These are phyloP conservation scores for Procavia capensis DNA, from an alignment of 2,113 vertebrate genomes.

Conservation along the genomic window DNA sequence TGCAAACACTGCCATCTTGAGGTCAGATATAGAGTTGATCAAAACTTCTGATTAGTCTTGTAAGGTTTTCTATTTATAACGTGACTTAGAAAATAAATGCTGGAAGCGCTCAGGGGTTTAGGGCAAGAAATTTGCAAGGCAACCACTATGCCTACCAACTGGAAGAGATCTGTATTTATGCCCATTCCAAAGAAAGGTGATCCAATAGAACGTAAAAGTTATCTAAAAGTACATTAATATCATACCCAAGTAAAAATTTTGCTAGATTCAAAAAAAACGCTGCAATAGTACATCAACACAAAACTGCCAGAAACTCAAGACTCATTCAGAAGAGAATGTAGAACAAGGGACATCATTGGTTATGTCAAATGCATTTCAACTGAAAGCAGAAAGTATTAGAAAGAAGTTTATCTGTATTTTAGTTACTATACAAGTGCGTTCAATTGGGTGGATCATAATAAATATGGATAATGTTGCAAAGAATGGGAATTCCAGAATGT, in stretches of 20 bases:
- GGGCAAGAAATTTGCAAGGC: background rate
- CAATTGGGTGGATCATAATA: background rate
- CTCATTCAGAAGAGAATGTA: too few species aligned
- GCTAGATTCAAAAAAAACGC: background rate
- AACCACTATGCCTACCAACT: background rate
- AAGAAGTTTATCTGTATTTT: background rate
- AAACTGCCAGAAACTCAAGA: background rate
- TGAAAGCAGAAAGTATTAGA: background rate
- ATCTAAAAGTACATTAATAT: background rate
- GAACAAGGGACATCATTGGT: background rate
- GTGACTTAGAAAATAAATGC: background rate
- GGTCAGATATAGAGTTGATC: background rate
- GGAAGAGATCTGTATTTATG: background rate
- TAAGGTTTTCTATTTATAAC: background rate
- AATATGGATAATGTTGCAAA: background rate
- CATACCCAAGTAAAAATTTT: background rate
- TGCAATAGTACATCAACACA: background rate
- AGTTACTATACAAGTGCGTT: background rate
- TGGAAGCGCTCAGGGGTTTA: background rate
- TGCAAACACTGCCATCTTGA: conserved; percentile 36
- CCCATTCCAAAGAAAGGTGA: background rate
- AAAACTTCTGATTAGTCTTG: background rate
- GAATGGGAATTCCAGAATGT: background rate
- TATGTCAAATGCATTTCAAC: background rate
- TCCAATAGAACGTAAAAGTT: background rate